Evolutionary conservation across 2,888 invertebrate species (phyloP), one percentile per base, ranked within the genome.

Genomic region (Cephus rjabovi): DNA sequence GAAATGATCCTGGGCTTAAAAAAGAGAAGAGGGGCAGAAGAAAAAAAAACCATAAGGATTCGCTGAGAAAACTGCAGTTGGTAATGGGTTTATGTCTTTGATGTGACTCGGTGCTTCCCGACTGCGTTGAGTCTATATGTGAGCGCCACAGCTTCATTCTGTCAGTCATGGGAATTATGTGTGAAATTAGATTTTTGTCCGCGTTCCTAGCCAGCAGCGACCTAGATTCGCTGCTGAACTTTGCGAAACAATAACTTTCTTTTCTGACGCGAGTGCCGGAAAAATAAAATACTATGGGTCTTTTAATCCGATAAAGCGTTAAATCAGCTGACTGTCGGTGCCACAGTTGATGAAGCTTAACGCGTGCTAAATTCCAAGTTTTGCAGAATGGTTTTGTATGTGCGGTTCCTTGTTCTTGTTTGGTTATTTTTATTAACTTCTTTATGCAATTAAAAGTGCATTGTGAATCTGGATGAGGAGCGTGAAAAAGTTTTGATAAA

Each of bases 131-230:
- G 40, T 23, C 23, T 56, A 56, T 56, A 23, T 6, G 1, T 23
- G 40, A 15, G 9, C 40, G 40, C 23, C 40, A 23, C 23, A 56
- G 23, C 40, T 56, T 56, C 23, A 56, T 75, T 70, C 40, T 34
- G 75, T 68, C 68, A 35, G 75, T 78, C 71, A 75, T 75, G 78
- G 75, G 73, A 78, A 78, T 78, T 78, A 78, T 73, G 73, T 78
- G 78, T 78, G 75, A 78, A 78, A 78, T 78, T 78, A 75, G 75
- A 78, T 78, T 78, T 78, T 78, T 78, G 75, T 69, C 75, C 23
- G 40, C 40, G 40, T 56, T 56, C 15, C 40, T 9, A 56, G 40
- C 23, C 23, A 23, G 40, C 40, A 9, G 40, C 40, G 23, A 56
- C 40, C 40, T 56, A 56, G 40, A 56, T 56, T 23, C 40, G 1